Base-by-base conservation (phyloP, 2,888 invertebrate genomes). In the Dioctria rufipes region DNA sequence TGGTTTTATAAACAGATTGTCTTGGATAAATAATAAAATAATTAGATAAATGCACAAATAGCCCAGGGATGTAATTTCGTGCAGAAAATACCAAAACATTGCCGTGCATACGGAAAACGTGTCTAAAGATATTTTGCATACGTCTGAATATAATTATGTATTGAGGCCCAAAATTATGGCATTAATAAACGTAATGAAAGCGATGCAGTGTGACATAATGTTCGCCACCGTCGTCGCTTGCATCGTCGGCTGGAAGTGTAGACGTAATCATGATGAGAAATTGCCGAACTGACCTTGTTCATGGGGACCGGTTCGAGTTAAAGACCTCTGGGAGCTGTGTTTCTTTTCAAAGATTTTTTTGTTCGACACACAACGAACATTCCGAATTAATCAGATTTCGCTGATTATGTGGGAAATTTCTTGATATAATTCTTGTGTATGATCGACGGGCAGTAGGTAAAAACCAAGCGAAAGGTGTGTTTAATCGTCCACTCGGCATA, bases 101-200 rank as follows among this genome's bases (percentile, higher is more conserved):
- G 46, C 46, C 46, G 25, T 25, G 25, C 1, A 11, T 54, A 54
- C 11, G 54, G 25, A 25, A 25, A 54, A 54, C 54, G 54, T 54
- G 54, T 11, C 54, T n/a, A n/a, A 54, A 54, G 8, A n/a, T 54
- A 54, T 54, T 54, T 3, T 54, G 11, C 54, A 54, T 54, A 11
- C 54, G 54, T 54, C 11, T 11, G 11, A 2, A 54, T 54, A 46
- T 54, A 25, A 25, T 25, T 25, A 25, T 25, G 42, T 37, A 65
- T 51, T 39, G 69, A 9, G 51, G 11, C 39, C 54, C 54, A 9
- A 69, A 69, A 39, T 69, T 51, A 37, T 4, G 51, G 49, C 37
- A n/a, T 69, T 69, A 69, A 69, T 51, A 69, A 51, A 69, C 69
- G 69, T 69, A 69, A 69, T 69, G 40, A 69, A 69, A 69, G 51